Conservation (phyloP, 2,888 invertebrate genomes). For the Xestia sexstrigata region DNA sequence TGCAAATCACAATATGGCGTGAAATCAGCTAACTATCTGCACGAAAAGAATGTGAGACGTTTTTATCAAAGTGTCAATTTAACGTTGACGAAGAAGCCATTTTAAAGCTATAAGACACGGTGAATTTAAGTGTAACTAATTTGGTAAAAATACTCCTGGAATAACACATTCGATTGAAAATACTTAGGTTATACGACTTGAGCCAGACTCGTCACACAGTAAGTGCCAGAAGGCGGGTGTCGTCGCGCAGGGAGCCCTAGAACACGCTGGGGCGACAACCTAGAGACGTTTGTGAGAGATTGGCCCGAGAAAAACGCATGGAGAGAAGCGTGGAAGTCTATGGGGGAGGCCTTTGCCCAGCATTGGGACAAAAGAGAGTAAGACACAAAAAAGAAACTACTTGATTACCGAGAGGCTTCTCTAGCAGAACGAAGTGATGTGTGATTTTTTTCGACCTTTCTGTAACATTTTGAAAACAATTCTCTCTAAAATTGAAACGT, state of each 20-base stretch:
- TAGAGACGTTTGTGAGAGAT: too few relatives aligned
- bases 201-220: too few relatives aligned
- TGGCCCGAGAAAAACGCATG: too few relatives aligned
- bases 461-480: background rate
- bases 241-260: too few relatives aligned
- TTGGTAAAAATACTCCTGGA: slow-evolving; percentile 7
- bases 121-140: slow-evolving; percentile 45
- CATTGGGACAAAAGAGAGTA: too few relatives aligned
- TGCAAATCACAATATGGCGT: slow-evolving; percentile 24
- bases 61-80: slow-evolving; percentile 12
- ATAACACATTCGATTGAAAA: slow-evolving; percentile 19
- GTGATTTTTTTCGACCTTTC: background rate
- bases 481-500: background rate
- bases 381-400: too few relatives aligned
- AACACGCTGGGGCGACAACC: too few relatives aligned
- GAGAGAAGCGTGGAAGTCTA: too few relatives aligned
- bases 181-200: background rate
- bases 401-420: background rate
- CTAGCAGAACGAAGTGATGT: background rate
- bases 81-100: slow-evolving; percentile 23
- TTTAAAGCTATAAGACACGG: slow-evolving; percentile 52
- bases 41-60: slow-evolving; percentile 12
- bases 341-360: too few relatives aligned
- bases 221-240: too few relatives aligned
- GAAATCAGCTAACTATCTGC: slow-evolving; percentile 38